Base-by-base conservation (phyloP, 1,140 invertebrate genomes). In the Himalopsyche phryganea region DNA sequence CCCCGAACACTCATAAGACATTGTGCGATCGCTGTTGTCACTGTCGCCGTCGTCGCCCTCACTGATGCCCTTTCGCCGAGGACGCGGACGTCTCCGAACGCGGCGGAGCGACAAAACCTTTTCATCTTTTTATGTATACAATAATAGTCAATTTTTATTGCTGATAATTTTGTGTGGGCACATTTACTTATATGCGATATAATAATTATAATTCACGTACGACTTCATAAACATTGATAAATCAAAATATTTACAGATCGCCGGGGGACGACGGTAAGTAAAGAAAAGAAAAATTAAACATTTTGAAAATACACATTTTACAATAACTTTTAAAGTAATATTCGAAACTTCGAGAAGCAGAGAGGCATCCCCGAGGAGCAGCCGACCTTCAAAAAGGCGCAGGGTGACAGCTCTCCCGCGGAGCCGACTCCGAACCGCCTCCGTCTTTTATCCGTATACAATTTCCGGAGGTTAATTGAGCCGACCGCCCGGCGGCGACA, bases 101-200 rank as follows among this genome's bases (percentile, higher is more conserved):
- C 23, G 9, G 23, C 23, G 23, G 23, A 28, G 9, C 23, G 4
- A 28, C 23, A 28, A 5, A 28, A 28, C 9, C 23, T 28, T 28
- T 9, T 28, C 23, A 5, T 28, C 23, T 28, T 9, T 9, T 28
- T 28, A 5, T 40, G 38, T 40, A 40, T 40, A 40, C 38, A 28
- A 28, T 28, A 28, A 40, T 40, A 40, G 38, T 40, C 50, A 56
- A 57, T 50, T 56, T 62, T 58, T 62, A 62, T 62, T 62, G 60
- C 60, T 62, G 60, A 51, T 54, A 58, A 54, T 55, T 62, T 62
- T 62, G 60, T 62, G 60, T 48, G 60, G 55, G 60, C 60, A 54
- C 60, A 45, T 55, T 51, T 33, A 62, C 60, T 61, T 61, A 51
- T 28, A 28, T 35, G 54, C 49, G 46, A 45, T 40, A 50, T 23